Conservation (phyloP, 2,113 vertebrate genomes). For the Oncorhynchus kisutch region DNA sequence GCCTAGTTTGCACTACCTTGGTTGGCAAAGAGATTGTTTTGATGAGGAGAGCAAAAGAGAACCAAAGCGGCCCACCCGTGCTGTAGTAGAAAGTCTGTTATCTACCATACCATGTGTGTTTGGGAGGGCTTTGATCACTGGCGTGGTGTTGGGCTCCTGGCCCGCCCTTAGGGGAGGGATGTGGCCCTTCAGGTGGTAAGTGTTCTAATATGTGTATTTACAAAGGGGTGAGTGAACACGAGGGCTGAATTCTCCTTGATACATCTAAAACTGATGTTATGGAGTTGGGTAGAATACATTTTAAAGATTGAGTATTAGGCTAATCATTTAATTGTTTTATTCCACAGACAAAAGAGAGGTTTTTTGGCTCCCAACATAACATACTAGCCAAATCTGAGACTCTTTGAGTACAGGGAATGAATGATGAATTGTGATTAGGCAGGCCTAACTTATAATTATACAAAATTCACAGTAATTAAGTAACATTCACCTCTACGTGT, state of each 20-base stretch:
- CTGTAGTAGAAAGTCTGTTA: neutral
- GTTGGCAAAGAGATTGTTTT: neutral
- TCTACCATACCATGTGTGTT: neutral
- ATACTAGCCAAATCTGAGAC: neutral
- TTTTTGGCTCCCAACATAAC: no score
- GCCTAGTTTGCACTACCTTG: no score
- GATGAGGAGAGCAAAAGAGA: neutral
- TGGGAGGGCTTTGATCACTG: neutral
- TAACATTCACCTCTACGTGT: slow-evolving; percentile 15
- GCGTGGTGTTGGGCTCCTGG: neutral
- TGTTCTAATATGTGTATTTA: no score
- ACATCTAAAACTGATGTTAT: no score
- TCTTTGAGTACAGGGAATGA: neutral
- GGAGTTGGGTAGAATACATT: no score
- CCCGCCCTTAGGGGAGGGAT: no score
- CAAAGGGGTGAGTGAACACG: no score
- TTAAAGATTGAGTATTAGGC: no score
- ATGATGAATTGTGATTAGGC: neutral
- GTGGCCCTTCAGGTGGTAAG: no score
- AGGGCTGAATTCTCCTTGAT: no score
- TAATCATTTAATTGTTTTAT: no score
- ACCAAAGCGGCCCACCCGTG: neutral
- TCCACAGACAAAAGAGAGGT: no score
- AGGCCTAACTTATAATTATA: neutral
- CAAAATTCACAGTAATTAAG: slow-evolving; percentile 4